Percentiles rank a stretch among this genome's conserved stretches.
Conservation (phyloP, 2,797 vertebrate genomes). For the Sebastolobus altivelis region DNA sequence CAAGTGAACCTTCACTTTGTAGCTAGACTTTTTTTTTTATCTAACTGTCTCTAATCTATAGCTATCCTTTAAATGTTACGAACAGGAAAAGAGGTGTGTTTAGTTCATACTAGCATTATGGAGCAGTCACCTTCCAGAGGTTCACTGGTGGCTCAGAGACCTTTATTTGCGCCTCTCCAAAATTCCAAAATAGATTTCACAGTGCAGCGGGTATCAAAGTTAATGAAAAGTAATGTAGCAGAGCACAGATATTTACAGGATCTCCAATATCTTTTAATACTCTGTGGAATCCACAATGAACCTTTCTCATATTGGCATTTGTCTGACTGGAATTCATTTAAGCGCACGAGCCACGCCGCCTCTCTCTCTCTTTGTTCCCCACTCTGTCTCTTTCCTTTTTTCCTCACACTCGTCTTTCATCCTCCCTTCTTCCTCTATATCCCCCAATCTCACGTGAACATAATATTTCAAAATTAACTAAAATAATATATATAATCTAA, state of each 20-base stretch:
- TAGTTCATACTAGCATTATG: neutral
- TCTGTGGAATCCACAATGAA: constrained; percentile 30
- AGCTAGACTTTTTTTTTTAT: neutral
- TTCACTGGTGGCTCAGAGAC: neutral
- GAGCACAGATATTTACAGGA: constrained; percentile 24
- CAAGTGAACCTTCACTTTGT: neutral
- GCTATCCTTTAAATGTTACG: neutral
- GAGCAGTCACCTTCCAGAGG: neutral
- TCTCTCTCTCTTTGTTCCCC: neutral
- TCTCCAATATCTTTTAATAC: constrained; percentile 27
- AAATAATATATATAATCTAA: constrained; percentile 42
- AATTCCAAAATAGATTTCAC: constrained; percentile 19
- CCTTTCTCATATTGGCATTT: neutral
- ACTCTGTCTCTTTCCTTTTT: neutral
- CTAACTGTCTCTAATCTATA: neutral
- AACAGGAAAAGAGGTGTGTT: constrained; percentile 2
- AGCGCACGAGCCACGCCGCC: neutral
- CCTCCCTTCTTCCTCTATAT: constrained; percentile 14
- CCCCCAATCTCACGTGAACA: constrained; percentile 24
- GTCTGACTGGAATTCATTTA: constrained; percentile 23
- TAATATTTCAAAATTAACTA: constrained; percentile 34
- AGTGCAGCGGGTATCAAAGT: constrained; percentile 4
- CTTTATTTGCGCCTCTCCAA: neutral
- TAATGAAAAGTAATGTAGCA: constrained; percentile 23
- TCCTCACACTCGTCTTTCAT: neutral